Evolutionary conservation across 2,888 invertebrate genomes (phyloP).

Genomic region (Cephus sareptanus): DNA sequence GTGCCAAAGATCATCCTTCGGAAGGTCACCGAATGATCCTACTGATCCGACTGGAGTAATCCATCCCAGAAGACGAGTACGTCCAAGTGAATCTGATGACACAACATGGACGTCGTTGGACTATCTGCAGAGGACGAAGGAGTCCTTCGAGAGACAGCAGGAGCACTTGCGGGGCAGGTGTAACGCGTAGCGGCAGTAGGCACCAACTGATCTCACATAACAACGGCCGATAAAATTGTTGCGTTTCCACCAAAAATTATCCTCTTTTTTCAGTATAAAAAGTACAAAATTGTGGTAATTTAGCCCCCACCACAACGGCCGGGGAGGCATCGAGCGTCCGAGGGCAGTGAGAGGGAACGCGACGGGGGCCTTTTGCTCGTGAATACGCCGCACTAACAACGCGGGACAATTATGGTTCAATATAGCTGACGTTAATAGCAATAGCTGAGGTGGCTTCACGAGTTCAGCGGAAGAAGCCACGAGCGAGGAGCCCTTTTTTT

Average conservation of each 20-base stretch:
- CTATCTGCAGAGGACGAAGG: not conserved
- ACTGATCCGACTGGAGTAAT: not conserved
- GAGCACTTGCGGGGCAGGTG: conserved; percentile 47
- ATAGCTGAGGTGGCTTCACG: conserved; percentile 41
- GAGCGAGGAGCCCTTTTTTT: not conserved
- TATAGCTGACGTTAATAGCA: conserved; percentile 48
- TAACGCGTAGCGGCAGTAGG: conserved; percentile 63
- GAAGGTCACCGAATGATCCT: not conserved
- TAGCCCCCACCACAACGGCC: conserved; percentile 47
- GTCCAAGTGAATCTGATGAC: not conserved
- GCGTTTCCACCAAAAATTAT: conserved; percentile 66
- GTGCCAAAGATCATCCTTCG: not conserved
- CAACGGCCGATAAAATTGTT: conserved; percentile 65
- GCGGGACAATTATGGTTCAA: conserved; percentile 55
- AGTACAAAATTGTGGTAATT: conserved; percentile 65
- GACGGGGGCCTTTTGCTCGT: conserved; percentile 39
- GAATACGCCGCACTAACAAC: conserved; percentile 47
- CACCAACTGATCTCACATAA: conserved; percentile 65
- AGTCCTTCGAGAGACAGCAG: not conserved
- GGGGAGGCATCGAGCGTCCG: conserved; percentile 10
- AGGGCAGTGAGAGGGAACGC: conserved; percentile 20
- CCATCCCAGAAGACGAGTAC: not conserved
- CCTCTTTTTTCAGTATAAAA: conserved; percentile 61
- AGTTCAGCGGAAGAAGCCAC: conserved; percentile 21
- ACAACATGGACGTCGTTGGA: not conserved